A percentile compares a stretch with the other conserved stretches of the same genome.
Evolutionary conservation across 2,797 vertebrate genomes (phyloP).

Genomic region (Acanthopagrus latus): DNA sequence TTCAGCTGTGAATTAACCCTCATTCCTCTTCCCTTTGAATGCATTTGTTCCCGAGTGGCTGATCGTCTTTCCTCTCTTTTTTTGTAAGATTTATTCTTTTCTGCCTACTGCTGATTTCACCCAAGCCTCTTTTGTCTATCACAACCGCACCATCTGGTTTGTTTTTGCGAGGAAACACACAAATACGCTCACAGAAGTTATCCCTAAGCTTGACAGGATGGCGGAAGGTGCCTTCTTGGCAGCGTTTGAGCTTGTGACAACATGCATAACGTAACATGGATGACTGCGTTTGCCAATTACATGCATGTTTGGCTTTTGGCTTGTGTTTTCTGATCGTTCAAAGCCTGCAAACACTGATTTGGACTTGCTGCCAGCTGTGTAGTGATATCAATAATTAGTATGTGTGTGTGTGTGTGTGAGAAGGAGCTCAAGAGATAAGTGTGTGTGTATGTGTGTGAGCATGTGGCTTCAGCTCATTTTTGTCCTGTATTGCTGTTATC

Average conservation of each 20-base stretch:
- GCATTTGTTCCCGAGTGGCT: conserved; percentile 32
- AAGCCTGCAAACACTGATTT: conserved; percentile 54
- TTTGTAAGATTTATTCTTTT: conserved; percentile 34
- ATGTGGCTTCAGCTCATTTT: conserved; percentile 21
- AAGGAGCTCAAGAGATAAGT: conserved; percentile 8
- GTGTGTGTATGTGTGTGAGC: conserved; percentile 9
- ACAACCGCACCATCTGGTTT: conserved; percentile 26
- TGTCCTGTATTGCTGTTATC: conserved; percentile 54
- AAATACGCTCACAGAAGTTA: conserved; percentile 8
- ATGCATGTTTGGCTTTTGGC: conserved; percentile 67
- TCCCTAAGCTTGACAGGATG: conserved; percentile 1
- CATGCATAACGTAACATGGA: conserved; percentile 42
- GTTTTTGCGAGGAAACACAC: conserved; percentile 27
- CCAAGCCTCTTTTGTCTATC: conserved; percentile 46
- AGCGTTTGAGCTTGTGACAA: conserved; percentile 36
- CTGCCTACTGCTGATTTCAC: conserved; percentile 49
- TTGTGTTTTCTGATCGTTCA: conserved; percentile 51
- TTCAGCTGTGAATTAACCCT: neutral
- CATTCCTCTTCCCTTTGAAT: conserved; percentile 27
- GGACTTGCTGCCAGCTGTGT: conserved; percentile 56
- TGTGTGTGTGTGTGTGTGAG: conserved; percentile 4
- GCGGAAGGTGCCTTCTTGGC: conserved; percentile 27
- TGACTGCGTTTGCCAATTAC: conserved; percentile 64
- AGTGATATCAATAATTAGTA: conserved; percentile 64
- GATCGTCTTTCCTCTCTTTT: conserved; percentile 40